A percentile compares a stretch with the other conserved stretches of the same genome.
Conservation (phyloP, 2,888 invertebrate species). For the Scelioninae gen. 2 region DNA sequence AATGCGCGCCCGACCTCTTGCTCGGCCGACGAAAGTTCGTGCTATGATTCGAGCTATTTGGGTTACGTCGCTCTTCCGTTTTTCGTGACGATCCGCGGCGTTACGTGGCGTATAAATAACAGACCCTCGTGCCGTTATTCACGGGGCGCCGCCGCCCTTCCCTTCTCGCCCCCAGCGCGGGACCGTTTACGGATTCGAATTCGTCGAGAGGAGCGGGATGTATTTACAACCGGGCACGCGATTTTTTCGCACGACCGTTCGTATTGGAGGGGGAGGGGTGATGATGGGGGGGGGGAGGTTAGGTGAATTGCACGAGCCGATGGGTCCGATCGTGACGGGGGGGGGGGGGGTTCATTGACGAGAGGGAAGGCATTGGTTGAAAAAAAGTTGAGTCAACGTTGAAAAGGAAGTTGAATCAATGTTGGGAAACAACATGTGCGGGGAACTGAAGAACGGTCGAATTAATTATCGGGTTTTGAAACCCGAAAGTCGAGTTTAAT, state of each 20-base stretch:
- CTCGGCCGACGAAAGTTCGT: conserved; percentile 59
- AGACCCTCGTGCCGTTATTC: conserved; percentile 47
- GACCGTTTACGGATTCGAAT: not conserved
- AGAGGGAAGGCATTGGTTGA: too few species aligned
- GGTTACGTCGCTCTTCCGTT: conserved; percentile 60
- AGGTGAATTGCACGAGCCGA: too few species aligned
- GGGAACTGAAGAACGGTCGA: too few species aligned
- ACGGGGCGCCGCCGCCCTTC: conserved; percentile 28
- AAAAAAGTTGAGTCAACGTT: too few species aligned
- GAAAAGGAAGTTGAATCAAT: too few species aligned
- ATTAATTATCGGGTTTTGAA: too few species aligned
- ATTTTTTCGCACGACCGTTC: conserved; percentile 7
- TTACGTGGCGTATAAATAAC: conserved; percentile 59
- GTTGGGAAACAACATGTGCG: too few species aligned
- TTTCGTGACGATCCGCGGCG: conserved; percentile 57
- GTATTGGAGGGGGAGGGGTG: too few species aligned
- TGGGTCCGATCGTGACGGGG: not conserved
- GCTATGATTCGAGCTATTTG: conserved; percentile 61
- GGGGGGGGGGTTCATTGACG: too few species aligned
- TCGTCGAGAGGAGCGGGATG: not conserved
- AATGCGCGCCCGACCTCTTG: conserved; percentile 59
- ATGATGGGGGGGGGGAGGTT: too few species aligned
- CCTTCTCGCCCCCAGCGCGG: conserved; percentile 1
- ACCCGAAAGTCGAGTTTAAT: too few species aligned
- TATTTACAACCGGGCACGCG: not conserved